Percentiles rank a stretch among this genome's conserved stretches.
Conservation (phyloP, 1,140 invertebrate species). For the Zaprionus lachaisei region DNA sequence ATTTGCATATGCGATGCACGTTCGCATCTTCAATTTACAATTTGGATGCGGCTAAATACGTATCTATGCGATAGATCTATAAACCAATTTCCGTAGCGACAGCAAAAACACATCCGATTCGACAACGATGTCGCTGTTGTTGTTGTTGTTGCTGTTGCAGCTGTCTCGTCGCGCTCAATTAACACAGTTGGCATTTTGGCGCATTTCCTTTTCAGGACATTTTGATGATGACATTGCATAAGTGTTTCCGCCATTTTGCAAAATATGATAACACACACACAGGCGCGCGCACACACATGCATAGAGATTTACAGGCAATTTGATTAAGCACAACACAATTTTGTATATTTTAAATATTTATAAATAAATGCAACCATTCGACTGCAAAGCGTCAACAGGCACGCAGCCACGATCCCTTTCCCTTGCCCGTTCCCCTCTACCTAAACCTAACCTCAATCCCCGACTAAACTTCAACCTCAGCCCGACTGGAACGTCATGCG, state of each 20-base stretch:
- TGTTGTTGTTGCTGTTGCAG: constrained; percentile 11
- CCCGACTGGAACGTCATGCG: constrained; percentile 44
- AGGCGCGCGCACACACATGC: constrained; percentile 6
- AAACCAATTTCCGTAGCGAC: constrained; percentile 69
- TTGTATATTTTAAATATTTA: constrained; percentile 75
- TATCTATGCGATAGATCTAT: constrained; percentile 66
- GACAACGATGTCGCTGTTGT: constrained; percentile 9
- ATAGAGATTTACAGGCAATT: constrained; percentile 54
- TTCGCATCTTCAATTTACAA: constrained; percentile 73
- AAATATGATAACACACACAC: constrained; percentile 28
- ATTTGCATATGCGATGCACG: constrained; percentile 75
- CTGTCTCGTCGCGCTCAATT: constrained; percentile 65
- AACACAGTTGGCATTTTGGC: constrained; percentile 66
- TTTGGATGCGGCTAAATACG: constrained; percentile 63
- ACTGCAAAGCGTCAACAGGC: constrained; percentile 48
- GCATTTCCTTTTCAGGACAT: constrained; percentile 64
- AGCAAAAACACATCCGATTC: constrained; percentile 52
- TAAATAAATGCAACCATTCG: constrained; percentile 75
- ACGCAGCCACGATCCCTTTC: background rate
- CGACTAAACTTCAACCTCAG: constrained; percentile 16
- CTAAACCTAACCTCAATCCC: background rate
- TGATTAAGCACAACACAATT: constrained; percentile 67
- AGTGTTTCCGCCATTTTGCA: constrained; percentile 63
- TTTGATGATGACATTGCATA: constrained; percentile 56
- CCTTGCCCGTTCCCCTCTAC: background rate